Percentiles rank a stretch among this genome's conserved stretches.
Conservation (phyloP, 64 coral and sea anemone species). For the Stylophora pistillata region DNA sequence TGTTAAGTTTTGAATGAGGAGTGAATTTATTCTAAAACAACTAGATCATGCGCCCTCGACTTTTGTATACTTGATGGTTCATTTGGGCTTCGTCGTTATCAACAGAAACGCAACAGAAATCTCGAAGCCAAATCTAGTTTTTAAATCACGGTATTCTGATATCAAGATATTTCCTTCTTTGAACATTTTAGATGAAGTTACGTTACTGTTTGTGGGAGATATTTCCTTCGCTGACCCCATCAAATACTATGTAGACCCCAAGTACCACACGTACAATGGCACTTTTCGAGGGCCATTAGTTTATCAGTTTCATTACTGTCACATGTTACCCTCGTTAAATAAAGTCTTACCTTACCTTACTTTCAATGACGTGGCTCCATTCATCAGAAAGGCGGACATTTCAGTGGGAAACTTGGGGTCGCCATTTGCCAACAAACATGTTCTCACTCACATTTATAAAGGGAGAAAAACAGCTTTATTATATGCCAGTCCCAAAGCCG, state of each 20-base stretch:
- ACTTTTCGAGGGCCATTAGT: too few species aligned
- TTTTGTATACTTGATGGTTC: too few species aligned
- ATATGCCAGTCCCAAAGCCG: constrained; percentile 11
- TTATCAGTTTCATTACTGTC: too few species aligned
- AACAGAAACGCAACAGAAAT: too few species aligned
- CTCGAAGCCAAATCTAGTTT: neutral
- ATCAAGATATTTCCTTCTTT: neutral
- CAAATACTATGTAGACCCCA: constrained; percentile 62
- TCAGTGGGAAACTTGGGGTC: constrained; percentile 77
- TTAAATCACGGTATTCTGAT: too few species aligned
- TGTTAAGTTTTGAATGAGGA: too few species aligned
- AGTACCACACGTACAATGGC: constrained; percentile 60
- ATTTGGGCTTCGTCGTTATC: too few species aligned
- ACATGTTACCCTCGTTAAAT: too few species aligned
- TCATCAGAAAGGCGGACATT: constrained; percentile 73
- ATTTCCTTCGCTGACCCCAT: constrained; percentile 55
- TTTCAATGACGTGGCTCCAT: constrained; percentile 55
- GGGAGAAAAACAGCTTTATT: neutral
- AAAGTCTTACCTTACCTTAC: too few species aligned
- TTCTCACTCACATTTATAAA: constrained; percentile 3
- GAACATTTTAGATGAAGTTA: constrained; percentile 25
- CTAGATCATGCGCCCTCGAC: too few species aligned
- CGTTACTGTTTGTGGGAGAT: constrained; percentile 74
- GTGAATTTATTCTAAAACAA: too few species aligned
- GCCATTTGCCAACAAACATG: constrained; percentile 50